Evolutionary conservation across 2,113 vertebrate species (phyloP).

Genomic region (Clarias macrocephalus): DNA sequence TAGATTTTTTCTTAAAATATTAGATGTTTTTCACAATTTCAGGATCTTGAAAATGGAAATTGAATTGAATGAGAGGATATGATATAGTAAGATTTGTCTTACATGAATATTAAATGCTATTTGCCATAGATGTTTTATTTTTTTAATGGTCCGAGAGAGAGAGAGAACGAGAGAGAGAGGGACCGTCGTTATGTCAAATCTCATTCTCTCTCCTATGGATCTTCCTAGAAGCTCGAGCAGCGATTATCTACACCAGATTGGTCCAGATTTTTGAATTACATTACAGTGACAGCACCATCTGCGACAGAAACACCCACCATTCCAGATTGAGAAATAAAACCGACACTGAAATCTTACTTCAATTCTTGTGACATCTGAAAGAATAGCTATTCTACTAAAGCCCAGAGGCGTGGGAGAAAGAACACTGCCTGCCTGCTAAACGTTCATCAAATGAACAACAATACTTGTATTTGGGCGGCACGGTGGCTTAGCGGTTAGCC

Average conservation of each 20-base stretch:
- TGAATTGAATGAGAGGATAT: not conserved
- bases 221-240: not conserved
- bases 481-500: no score
- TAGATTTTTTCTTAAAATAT: not conserved
- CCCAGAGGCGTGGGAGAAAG: not conserved
- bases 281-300: constrained; percentile 23
- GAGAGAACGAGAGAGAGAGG: not conserved
- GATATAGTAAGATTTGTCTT: not conserved
- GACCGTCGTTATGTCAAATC: not conserved
- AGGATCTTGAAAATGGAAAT: not conserved
- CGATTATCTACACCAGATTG: constrained; percentile 26
- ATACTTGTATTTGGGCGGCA: not conserved
- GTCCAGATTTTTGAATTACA: constrained; percentile 17
- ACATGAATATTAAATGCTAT: not conserved
- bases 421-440: not conserved
- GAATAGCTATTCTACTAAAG: not conserved
- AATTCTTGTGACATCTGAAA: not conserved
- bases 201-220: not conserved
- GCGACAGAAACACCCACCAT: not conserved
- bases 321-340: constrained; percentile 13
- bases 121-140: not conserved
- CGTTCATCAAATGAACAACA: not conserved
- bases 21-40: not conserved
- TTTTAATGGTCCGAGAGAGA: constrained; percentile 3
- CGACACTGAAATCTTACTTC: not conserved